These are phyloP conservation scores for Aphidoletes aphidimyza DNA, from an alignment of 2,888 invertebrate genomes.

Conservation along the genomic window DNA sequence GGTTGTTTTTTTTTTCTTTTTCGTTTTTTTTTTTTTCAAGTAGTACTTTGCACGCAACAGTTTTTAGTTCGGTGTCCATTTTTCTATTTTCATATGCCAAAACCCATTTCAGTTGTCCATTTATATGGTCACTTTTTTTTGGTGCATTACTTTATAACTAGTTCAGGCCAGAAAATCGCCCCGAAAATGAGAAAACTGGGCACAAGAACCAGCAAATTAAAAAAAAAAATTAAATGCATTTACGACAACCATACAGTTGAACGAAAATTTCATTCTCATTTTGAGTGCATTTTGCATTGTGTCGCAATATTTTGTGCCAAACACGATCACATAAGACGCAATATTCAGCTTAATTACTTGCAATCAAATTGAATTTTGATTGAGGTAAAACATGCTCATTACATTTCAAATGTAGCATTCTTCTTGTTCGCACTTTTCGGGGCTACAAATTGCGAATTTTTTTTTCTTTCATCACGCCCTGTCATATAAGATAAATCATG, in stretches of 20 bases:
- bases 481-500: constrained; percentile 78
- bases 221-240: constrained; percentile 6
- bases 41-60: constrained; percentile 48
- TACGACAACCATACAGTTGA: background rate
- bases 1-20: background rate
- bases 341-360: background rate
- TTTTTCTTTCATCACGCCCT: constrained; percentile 87
- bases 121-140: background rate
- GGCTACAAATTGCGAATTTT: constrained; percentile 72
- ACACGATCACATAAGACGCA: constrained; percentile 43
- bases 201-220: background rate
- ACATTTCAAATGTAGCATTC: constrained; percentile 8
- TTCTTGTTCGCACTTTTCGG: constrained; percentile 65
- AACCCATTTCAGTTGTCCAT: background rate
- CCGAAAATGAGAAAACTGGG: too few species aligned
- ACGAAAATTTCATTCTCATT: background rate
- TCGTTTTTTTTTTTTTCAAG: background rate
- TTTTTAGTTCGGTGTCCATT: background rate
- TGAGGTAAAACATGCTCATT: background rate
- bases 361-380: background rate
- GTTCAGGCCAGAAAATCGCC: background rate
- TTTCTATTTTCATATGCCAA: background rate
- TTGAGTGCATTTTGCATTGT: background rate
- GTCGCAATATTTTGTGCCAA: background rate
- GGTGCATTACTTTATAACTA: background rate